These are phyloP conservation scores for Melinaea marsaeus DNA, from an alignment of 2,888 invertebrate species.

Conservation along the genomic window DNA sequence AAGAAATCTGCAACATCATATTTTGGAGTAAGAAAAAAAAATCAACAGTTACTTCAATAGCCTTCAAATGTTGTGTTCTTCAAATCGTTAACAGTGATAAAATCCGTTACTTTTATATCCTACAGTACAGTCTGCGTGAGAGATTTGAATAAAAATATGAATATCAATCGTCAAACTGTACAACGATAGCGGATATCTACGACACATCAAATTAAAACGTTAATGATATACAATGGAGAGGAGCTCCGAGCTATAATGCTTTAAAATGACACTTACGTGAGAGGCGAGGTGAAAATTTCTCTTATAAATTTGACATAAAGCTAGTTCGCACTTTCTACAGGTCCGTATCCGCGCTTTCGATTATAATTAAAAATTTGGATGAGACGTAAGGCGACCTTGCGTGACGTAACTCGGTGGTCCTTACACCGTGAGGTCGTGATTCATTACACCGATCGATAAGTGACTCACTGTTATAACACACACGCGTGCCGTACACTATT, in stretches of 20 bases:
- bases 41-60: background rate
- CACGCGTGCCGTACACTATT: slow-evolving; percentile 29
- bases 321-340: slow-evolving; percentile 68
- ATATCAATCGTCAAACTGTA: too few species aligned
- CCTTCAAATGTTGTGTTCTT: background rate
- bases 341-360: slow-evolving; percentile 51
- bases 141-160: slow-evolving; percentile 21
- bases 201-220: background rate
- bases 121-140: slow-evolving; percentile 12
- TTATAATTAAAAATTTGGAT: slow-evolving; percentile 50
- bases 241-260: background rate
- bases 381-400: slow-evolving; percentile 42
- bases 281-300: slow-evolving; percentile 2
- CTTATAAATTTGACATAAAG: slow-evolving; percentile 17
- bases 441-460: slow-evolving; percentile 50
- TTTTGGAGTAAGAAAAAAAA: background rate
- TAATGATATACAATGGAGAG: background rate
- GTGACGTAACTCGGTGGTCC: slow-evolving; percentile 41
- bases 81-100: background rate
- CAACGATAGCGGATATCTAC: too few species aligned
- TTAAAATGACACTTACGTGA: background rate
- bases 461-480: slow-evolving; percentile 46
- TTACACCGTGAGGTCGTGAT: slow-evolving; percentile 47
- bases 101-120: slow-evolving; percentile 13
- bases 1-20: background rate